Evolutionary conservation across 2,797 vertebrate species (phyloP), one percentile per base, ranked within the genome.

Genomic region (Sebastes trivittatus): DNA sequence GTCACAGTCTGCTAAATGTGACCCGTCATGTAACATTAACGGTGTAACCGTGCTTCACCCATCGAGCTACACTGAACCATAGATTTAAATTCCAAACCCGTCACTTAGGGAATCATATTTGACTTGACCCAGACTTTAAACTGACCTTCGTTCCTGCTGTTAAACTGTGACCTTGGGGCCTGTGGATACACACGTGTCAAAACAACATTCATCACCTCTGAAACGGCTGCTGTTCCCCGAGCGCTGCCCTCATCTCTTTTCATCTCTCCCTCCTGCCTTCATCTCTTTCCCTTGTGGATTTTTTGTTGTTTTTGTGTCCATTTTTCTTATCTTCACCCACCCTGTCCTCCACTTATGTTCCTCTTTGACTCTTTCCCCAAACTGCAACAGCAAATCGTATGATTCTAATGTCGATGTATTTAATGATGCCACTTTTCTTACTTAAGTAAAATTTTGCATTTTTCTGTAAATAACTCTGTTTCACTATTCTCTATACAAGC

Each of bases 131-230:
- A 68, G 82, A 75, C 88, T 84, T 81, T 70, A 20, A 67, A 73
- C 79, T 87, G 88, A 87, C 87, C 87, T 68, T 46, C 2, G 29
- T 76, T 84, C 80, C 82, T 75, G 77, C 78, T 90, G 85, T 87
- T 88, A 82, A 86, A 76, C 84, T 63, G 84, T 78, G 87, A 92
- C 88, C 89, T 81, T 72, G 2, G 27, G 78, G 73, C 86, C 82
- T 85, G 83, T 80, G 87, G 93, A 90, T 73, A 80, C 83, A 67
- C 91, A 89, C 68, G 61, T 88, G 90, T 94, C 93, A 90, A 93
- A 94, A 94, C 91, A 93, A 83, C 89, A 93, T 93, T 87, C 71
- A 93, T 94, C 91, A 93, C 88, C 81, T 72, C 81, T 34, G 69
- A 68, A 86, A 38, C 3, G 6, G 61, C 77, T 52, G 81, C 74